These are phyloP conservation scores for Taxidea taxus DNA, from an alignment of 2,113 vertebrate species.

Conservation along the genomic window DNA sequence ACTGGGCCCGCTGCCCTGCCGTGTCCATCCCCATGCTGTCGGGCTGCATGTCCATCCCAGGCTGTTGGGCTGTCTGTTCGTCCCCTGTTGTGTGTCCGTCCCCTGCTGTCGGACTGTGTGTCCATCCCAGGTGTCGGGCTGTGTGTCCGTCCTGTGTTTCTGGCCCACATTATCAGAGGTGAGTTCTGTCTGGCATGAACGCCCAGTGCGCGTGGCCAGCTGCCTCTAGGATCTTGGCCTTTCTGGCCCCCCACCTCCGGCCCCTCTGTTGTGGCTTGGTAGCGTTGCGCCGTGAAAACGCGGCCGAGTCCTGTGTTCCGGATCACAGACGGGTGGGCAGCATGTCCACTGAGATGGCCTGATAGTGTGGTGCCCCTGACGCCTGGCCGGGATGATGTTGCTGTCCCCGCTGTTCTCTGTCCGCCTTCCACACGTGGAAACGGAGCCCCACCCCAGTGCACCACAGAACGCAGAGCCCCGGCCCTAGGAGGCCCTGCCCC, in stretches of 20 bases:
- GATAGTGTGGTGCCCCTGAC: neutral
- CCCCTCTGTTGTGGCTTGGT: neutral
- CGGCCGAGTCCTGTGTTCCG: neutral
- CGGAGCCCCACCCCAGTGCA: neutral
- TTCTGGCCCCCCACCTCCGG: no score
- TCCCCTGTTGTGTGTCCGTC: no score
- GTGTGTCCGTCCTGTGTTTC: neutral
- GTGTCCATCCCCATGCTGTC: neutral
- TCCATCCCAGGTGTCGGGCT: no score
- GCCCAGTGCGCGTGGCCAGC: neutral
- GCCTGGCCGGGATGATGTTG: neutral
- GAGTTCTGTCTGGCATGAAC: neutral
- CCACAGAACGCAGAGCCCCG: accelerated
- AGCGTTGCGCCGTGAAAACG: neutral
- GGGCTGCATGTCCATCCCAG: accelerated
- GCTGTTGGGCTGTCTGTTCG: no score
- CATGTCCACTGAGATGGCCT: neutral
- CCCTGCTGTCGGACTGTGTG: no score
- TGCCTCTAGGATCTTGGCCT: neutral
- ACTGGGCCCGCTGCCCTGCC: neutral
- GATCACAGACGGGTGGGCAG: accelerated
- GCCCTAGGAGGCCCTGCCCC: neutral
- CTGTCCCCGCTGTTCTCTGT: no score
- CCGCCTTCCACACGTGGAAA: neutral
- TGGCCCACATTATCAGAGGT: neutral